Evolutionary conservation across 2,113 vertebrate species (phyloP), one percentile per base, ranked within the genome.

Genomic region (Malurus melanocephalus): DNA sequence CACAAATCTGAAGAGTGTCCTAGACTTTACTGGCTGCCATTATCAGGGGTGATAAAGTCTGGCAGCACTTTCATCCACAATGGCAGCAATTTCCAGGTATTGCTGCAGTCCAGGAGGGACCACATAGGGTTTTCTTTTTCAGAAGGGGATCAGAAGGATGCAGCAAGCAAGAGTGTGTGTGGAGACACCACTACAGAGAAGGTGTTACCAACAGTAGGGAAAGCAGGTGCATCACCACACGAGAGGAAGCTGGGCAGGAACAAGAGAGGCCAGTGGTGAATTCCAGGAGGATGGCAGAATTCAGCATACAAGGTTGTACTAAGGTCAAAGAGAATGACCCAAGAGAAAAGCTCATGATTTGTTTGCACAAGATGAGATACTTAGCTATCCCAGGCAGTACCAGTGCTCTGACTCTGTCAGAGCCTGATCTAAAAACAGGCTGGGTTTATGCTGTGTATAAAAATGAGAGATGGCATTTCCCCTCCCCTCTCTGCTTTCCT

Each of bases 281-380:
- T 91, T 95, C 86, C 74, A 88, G 84, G 62, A 94, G 88, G 51
- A 80, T 48, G 80, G 80, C 79, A 80, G 35, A 86, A 43, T 48
- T 87, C 77, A 87, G 35, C 46, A 35, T 73, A 62, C 81, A 66
- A 85, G 57, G 32, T 38, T 93, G 45, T 42, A 32, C 28, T 92
- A 55, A 84, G 81, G 83, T 85, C 71, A 88, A 85, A 90, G 64
- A 88, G 67, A 94, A 87, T 0, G 11, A 96, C 60, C 69, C 75
- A 85, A 82, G 59, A 93, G 35, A 80, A 95, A 73, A 77, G 52
- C 64, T 95, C 74, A 32, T 67, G 59, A 72, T 74, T 88, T 92
- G 86, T 82, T 85, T 90, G 93, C 80, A 87, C 78, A 60, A 88
- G 78, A 92, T 91, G 90, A 93, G 71, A 89, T 94, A 78, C 87